phyloP scores from a whole-genome alignment of 2,113 vertebrate genomes.

The Dicentrarchus labrax region DNA sequence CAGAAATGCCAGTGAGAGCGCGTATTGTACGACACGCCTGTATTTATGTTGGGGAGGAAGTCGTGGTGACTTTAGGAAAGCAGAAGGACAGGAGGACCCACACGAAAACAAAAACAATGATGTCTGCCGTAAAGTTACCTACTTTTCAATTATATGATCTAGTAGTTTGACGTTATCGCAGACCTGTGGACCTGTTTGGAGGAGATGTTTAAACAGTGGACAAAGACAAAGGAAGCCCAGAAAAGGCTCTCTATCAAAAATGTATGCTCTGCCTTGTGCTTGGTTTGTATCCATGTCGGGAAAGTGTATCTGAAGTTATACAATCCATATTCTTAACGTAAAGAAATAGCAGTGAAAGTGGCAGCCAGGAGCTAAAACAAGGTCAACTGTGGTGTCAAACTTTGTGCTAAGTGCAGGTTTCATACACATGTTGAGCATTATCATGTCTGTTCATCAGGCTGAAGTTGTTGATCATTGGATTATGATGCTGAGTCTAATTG shows the following conservation, averaged over 20 bases:
- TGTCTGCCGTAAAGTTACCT: constrained; percentile 37
- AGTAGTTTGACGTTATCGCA: neutral
- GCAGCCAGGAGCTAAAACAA: neutral
- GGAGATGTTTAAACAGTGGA: neutral
- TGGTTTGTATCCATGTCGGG: neutral
- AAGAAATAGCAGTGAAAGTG: neutral
- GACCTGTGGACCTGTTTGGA: neutral
- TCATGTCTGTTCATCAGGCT: neutral
- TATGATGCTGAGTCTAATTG: neutral
- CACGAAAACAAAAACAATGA: constrained; percentile 65
- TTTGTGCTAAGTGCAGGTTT: neutral
- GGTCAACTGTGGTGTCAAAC: neutral
- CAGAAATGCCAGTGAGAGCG: constrained; percentile 18
- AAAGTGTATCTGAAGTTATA: neutral
- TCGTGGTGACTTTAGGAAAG: constrained; percentile 72
- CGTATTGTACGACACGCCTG: constrained; percentile 28
- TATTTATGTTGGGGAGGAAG: constrained; percentile 73
- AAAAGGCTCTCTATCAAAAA: constrained; percentile 13
- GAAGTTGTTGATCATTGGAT: neutral
- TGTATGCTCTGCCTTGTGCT: neutral
- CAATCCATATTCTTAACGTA: neutral
- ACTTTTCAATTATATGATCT: constrained; percentile 39
- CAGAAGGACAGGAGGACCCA: constrained; percentile 65
- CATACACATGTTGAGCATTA: neutral
- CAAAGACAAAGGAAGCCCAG: constrained; percentile 4